phyloP scores from a whole-genome alignment of 2,797 vertebrate species.

The Manis javanica region DNA sequence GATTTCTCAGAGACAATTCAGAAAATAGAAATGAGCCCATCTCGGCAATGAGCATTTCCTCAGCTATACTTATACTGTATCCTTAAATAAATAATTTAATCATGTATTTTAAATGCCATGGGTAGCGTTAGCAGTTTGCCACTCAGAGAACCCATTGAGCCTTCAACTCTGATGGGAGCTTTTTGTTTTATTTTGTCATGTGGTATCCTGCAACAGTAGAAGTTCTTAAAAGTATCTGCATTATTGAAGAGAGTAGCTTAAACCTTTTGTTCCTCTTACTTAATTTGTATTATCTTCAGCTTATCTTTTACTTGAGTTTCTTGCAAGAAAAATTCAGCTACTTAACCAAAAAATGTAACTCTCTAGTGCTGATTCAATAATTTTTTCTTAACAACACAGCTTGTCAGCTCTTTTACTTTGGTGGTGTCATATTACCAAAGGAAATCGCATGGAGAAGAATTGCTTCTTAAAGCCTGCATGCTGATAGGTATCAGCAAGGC shows the following conservation, averaged over 20 bases:
- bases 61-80: neutral
- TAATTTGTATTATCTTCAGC: constrained; percentile 1
- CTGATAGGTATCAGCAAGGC: neutral
- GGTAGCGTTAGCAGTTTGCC: neutral
- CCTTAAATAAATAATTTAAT: neutral
- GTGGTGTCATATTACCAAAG: neutral
- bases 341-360: neutral
- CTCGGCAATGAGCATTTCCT: neutral
- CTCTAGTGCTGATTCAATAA: neutral
- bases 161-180: neutral
- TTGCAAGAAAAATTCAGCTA: neutral
- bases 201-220: neutral
- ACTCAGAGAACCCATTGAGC: neutral
- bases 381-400: neutral
- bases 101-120: neutral
- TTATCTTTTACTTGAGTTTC: constrained; percentile 22
- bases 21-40: neutral
- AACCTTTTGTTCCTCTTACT: neutral
- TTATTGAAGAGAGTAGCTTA: neutral
- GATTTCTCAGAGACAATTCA: neutral
- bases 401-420: neutral
- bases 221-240: neutral
- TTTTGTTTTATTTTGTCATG: neutral
- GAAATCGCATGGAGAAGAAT: neutral
- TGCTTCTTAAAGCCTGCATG: neutral